Evolutionary conservation across 2,797 vertebrate genomes (phyloP).

Genomic region (Xenentodon cancila): DNA sequence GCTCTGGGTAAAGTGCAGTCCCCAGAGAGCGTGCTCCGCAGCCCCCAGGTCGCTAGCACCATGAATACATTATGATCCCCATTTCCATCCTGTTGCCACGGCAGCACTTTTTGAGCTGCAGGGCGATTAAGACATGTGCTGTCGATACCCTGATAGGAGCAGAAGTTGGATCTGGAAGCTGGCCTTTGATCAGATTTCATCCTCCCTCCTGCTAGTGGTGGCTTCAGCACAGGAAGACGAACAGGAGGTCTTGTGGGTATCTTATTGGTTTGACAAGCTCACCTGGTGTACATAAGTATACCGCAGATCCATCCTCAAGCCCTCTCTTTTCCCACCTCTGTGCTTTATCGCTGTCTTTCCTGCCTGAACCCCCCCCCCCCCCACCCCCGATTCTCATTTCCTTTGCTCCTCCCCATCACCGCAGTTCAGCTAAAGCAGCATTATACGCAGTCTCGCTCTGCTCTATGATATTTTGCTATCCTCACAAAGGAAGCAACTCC

Average conservation of each 20-base stretch:
- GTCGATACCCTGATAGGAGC: slow-evolving; percentile 98
- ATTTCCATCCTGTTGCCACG: slow-evolving; percentile 99
- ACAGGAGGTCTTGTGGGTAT: slow-evolving; percentile 43
- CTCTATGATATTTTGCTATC: slow-evolving; percentile 70
- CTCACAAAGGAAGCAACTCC: slow-evolving; percentile 78
- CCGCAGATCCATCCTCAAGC: slow-evolving; percentile 51
- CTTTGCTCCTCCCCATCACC: slow-evolving; percentile 70
- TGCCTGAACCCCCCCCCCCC: slow-evolving; percentile 66
- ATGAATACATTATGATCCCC: slow-evolving; percentile 99
- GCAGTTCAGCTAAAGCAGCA: slow-evolving; percentile 77
- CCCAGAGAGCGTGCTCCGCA: slow-evolving; percentile 95
- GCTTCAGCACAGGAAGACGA: slow-evolving; percentile 75
- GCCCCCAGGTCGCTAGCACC: slow-evolving; percentile 99
- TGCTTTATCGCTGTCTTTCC: slow-evolving; percentile 61
- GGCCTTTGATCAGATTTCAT: slow-evolving; percentile 96
- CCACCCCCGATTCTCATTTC: slow-evolving; percentile 66
- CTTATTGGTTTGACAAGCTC: slow-evolving; percentile 62
- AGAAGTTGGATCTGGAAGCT: slow-evolving; percentile 95
- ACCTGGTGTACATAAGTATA: slow-evolving; percentile 65
- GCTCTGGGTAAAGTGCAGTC: slow-evolving; percentile 99
- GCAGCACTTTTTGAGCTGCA: slow-evolving; percentile 99
- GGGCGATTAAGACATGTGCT: slow-evolving; percentile 98
- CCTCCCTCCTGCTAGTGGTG: slow-evolving; percentile 82
- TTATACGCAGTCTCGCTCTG: slow-evolving; percentile 63
- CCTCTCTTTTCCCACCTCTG: slow-evolving; percentile 46